These are phyloP conservation scores for Neotoma lepida DNA, from an alignment of 2,113 vertebrate species.

Conservation along the genomic window DNA sequence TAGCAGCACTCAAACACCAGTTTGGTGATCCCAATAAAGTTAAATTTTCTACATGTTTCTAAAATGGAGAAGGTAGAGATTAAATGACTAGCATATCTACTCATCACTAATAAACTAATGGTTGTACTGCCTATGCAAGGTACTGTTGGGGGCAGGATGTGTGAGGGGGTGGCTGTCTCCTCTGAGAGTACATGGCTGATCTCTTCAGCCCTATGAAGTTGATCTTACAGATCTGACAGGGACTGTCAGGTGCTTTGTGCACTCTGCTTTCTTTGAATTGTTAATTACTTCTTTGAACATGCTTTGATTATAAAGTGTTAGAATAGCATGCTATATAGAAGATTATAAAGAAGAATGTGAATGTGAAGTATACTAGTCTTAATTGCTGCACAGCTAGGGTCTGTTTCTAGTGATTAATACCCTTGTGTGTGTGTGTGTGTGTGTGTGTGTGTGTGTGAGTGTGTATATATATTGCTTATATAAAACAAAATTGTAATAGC, in stretches of 20 bases:
- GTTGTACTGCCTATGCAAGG: neutral
- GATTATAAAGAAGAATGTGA: neutral
- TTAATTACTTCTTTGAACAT: neutral
- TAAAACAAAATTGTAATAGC: neutral
- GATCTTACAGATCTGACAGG: neutral
- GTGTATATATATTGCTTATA: too few species aligned
- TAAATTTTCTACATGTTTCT: neutral
- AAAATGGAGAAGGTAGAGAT: neutral
- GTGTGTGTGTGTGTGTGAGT: too few species aligned
- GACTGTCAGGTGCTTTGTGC: neutral
- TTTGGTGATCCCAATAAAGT: neutral
- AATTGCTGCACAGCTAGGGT: neutral
- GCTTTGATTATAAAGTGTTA: neutral
- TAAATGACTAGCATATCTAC: neutral
- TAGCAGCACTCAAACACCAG: neutral
- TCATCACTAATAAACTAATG: neutral
- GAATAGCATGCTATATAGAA: neutral
- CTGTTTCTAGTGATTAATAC: neutral
- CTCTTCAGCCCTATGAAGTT: neutral
- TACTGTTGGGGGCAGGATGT: neutral
- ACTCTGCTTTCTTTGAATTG: neutral
- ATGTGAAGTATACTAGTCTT: neutral
- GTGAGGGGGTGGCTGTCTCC: neutral
- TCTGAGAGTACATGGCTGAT: neutral
- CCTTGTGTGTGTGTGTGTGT: too few species aligned